These are phyloP conservation scores for Cetoscarus ocellatus DNA, from an alignment of 2,797 vertebrate genomes.

Conservation along the genomic window DNA sequence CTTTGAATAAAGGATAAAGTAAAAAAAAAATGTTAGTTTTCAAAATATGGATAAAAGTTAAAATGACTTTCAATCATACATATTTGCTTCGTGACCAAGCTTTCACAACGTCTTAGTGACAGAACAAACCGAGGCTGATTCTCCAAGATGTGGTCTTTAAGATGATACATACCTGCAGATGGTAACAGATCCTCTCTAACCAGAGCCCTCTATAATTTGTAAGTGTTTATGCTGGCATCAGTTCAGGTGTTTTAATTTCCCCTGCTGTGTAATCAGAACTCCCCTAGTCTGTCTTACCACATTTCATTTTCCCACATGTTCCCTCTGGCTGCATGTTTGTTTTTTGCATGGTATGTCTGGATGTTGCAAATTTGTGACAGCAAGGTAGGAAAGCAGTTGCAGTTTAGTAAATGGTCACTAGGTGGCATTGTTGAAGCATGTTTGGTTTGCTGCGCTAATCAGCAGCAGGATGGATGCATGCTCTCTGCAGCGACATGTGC, in stretches of 20 bases:
- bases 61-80: background rate
- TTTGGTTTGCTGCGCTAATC: conserved; percentile 1
- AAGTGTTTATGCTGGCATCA: too few species aligned
- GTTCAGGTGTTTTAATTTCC: too few species aligned
- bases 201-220: too few species aligned
- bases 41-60: too few species aligned
- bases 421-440: conserved; percentile 71
- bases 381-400: background rate
- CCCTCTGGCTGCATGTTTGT: background rate
- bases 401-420: conserved; percentile 44
- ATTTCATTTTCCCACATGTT: background rate
- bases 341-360: background rate
- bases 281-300: background rate
- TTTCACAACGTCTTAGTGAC: background rate
- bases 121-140: background rate
- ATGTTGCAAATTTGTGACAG: background rate
- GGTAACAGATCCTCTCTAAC: conserved; percentile 10
- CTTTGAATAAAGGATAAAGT: too few species aligned
- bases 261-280: too few species aligned
- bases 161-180: background rate
- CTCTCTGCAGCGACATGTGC: conserved; percentile 65
- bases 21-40: too few species aligned
- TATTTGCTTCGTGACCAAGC: background rate
- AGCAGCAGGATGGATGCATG: conserved; percentile 25
- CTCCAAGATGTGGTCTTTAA: background rate